Conservation (phyloP, 37 sponge, comb jelly and placozoan genomes). For the Haliclona indistincta region DNA sequence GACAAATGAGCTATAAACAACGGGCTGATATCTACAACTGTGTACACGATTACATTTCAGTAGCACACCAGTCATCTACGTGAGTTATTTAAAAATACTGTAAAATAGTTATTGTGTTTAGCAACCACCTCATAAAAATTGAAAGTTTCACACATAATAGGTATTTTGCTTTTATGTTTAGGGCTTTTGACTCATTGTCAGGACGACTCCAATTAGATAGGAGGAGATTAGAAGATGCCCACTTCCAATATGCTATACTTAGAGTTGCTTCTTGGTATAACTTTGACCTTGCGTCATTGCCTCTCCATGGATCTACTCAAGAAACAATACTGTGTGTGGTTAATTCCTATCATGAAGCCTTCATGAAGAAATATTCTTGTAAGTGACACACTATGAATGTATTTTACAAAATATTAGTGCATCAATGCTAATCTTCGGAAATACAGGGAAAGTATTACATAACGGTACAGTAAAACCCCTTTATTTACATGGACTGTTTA, state of each 20-base stretch:
- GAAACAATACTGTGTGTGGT: background rate
- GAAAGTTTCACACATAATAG: no score
- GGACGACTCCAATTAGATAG: conserved; percentile 25
- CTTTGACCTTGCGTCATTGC: background rate
- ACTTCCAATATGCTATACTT: conserved; percentile 29
- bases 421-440: no score
- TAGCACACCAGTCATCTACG: background rate
- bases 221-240: conserved; percentile 28
- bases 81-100: background rate
- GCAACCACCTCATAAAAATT: no score
- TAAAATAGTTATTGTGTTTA: no score
- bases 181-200: background rate
- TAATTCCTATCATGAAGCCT: conserved; percentile 14
- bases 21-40: conserved; percentile 38
- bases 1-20: conserved; percentile 50
- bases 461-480: no score
- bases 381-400: no score
- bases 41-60: background rate
- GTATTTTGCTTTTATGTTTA: no score
- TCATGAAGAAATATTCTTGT: conserved; percentile 32
- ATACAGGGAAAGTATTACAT: no score
- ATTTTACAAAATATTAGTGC: no score
- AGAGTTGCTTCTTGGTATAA: conserved; percentile 20
- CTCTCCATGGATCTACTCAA: background rate
- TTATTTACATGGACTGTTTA: no score